Evolutionary conservation across 2,888 invertebrate genomes (phyloP).

Genomic region (Clivina fossor): DNA sequence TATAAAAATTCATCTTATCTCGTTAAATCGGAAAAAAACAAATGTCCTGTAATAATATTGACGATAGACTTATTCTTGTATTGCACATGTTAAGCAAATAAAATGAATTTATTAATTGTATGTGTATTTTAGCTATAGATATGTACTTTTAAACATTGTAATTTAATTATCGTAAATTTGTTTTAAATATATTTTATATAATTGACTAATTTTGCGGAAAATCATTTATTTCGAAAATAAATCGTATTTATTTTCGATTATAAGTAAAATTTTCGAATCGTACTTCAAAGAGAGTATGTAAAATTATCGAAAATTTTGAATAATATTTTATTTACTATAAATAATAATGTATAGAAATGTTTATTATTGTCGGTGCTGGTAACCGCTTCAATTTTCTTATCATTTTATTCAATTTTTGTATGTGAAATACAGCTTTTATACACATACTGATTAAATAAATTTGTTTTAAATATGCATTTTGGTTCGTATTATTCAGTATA

Average conservation of each 20-base stretch:
- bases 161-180: constrained; percentile 8
- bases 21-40: constrained; percentile 8
- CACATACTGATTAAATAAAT: too few species aligned
- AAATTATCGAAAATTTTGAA: too few species aligned
- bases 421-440: too few species aligned
- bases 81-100: constrained; percentile 11
- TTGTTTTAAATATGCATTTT: constrained; percentile 17
- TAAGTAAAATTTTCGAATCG: constrained; percentile 3
- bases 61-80: constrained; percentile 8
- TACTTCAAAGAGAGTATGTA: constrained; percentile 5
- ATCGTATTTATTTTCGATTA: too few species aligned
- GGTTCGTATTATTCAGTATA: constrained; percentile 6
- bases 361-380: too few species aligned
- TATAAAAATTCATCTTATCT: constrained; percentile 14
- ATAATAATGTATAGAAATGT: too few species aligned
- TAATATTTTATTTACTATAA: too few species aligned
- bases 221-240: constrained; percentile 5
- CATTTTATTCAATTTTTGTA: too few species aligned
- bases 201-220: not conserved
- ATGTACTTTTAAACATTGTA: not conserved
- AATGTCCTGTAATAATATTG: constrained; percentile 20
- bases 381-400: too few species aligned
- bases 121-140: not conserved
- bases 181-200: constrained; percentile 11
- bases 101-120: constrained; percentile 9